A percentile compares a stretch with the other conserved stretches of the same genome.
Conservation (phyloP, 2,888 invertebrate genomes). For the Operophtera brumata region DNA sequence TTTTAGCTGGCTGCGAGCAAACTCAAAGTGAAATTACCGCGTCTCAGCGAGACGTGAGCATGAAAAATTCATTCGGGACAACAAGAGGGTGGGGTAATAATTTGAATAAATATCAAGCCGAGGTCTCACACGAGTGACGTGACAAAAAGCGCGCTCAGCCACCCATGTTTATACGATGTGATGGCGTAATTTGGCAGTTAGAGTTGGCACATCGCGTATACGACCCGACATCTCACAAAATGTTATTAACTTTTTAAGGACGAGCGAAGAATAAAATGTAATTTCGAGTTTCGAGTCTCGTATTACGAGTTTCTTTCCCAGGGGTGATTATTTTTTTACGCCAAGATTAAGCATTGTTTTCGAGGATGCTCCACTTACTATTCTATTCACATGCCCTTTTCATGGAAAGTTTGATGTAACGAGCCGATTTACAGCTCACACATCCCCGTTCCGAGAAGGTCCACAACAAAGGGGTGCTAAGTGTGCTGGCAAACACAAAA, state of each 20-base stretch:
- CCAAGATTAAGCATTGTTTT: conserved; percentile 57
- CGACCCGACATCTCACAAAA: conserved; percentile 64
- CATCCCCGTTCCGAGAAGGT: conserved; percentile 71
- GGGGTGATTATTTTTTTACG: conserved; percentile 35
- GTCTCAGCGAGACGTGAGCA: conserved; percentile 69
- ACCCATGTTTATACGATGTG: conserved; percentile 71
- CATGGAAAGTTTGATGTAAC: conserved; percentile 68
- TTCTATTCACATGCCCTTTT: conserved; percentile 70
- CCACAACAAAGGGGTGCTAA: conserved; percentile 75
- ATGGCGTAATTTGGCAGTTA: conserved; percentile 73
- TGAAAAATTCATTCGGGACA: conserved; percentile 78
- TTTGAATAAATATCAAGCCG: conserved; percentile 77
- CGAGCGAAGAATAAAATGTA: conserved; percentile 46
- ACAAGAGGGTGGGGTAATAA: conserved; percentile 76
- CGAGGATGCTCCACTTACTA: conserved; percentile 55
- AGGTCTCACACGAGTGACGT: conserved; percentile 60
- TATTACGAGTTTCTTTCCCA: conserved; percentile 41
- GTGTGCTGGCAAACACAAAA: conserved; percentile 79
- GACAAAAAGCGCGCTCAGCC: conserved; percentile 71
- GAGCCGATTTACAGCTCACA: conserved; percentile 62
- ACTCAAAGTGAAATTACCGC: conserved; percentile 78
- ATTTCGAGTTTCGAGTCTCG: conserved; percentile 43
- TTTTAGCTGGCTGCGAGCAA: conserved; percentile 63
- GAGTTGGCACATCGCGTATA: conserved; percentile 56
- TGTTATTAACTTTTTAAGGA: conserved; percentile 70